These are phyloP conservation scores for Lacanobia wlatinum DNA, from an alignment of 2,888 invertebrate genomes.

Conservation along the genomic window DNA sequence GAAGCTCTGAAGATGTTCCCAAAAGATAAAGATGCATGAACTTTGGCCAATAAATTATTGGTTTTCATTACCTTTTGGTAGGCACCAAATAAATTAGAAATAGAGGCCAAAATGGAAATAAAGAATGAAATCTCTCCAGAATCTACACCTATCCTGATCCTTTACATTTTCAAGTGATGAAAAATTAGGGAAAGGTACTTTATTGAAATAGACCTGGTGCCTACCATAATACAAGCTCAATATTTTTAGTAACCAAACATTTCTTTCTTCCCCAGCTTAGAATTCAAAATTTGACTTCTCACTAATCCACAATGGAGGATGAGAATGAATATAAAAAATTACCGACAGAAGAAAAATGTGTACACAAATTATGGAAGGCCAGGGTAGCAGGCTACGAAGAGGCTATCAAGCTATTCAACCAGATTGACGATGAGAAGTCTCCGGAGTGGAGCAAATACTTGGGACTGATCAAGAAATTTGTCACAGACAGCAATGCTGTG, in stretches of 20 bases:
- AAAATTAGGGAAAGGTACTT: no score
- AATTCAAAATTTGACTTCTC: constrained; percentile 64
- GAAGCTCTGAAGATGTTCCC: not conserved
- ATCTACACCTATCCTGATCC: no score
- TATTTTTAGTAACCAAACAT: not conserved
- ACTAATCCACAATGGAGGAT: constrained; percentile 92
- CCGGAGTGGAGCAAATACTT: constrained; percentile 98
- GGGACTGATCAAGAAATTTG: constrained; percentile 98
- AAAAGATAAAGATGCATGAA: not conserved
- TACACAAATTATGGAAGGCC: constrained; percentile 99
- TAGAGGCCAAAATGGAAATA: no score
- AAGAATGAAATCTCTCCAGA: no score
- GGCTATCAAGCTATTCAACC: constrained; percentile 96
- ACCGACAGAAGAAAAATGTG: constrained; percentile 97
- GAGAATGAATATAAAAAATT: constrained; percentile 97
- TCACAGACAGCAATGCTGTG: constrained; percentile 97
- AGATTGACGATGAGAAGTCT: constrained; percentile 97
- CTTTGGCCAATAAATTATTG: not conserved
- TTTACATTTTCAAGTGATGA: no score
- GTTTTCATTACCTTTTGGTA: not conserved
- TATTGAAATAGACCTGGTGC: no score
- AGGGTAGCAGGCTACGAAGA: constrained; percentile 98
- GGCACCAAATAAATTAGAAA: no score
- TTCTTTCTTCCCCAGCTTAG: constrained; percentile 35
- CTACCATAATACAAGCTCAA: no score